Evolutionary conservation across 2,888 invertebrate genomes (phyloP).

Genomic region (Chironomus riparius): DNA sequence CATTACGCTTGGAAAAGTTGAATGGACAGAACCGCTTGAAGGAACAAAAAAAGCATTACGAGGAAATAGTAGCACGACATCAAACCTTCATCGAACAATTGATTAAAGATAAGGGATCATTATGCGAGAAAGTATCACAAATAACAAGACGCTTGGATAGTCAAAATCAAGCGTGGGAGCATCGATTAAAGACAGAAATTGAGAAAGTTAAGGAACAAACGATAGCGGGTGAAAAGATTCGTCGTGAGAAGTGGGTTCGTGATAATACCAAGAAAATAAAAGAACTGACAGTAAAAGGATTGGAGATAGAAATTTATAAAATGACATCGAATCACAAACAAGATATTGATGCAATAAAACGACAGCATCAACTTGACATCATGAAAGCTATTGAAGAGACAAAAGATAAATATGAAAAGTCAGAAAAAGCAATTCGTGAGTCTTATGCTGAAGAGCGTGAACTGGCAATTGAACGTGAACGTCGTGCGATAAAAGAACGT

Average conservation of each 20-base stretch:
- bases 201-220: conserved; percentile 67
- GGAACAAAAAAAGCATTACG: conserved; percentile 61
- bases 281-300: conserved; percentile 77
- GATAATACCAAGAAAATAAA: conserved; percentile 79
- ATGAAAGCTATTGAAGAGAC: conserved; percentile 61
- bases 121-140: conserved; percentile 52
- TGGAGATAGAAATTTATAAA: conserved; percentile 74
- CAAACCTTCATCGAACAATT: conserved; percentile 77
- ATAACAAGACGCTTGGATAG: conserved; percentile 41
- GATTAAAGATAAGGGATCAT: conserved; percentile 66
- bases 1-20: conserved; percentile 39
- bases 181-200: conserved; percentile 65
- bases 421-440: conserved; percentile 51
- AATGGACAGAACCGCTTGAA: conserved; percentile 44
- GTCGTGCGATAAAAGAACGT: conserved; percentile 49
- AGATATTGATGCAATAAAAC: conserved; percentile 47
- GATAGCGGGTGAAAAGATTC: conserved; percentile 64
- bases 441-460: conserved; percentile 55
- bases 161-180: conserved; percentile 57
- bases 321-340: conserved; percentile 66
- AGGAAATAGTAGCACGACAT: conserved; percentile 62
- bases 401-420: conserved; percentile 51
- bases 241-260: conserved; percentile 70
- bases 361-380: conserved; percentile 54
- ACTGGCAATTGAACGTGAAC: conserved; percentile 51